A percentile compares a stretch with the other conserved stretches of the same genome.
Evolutionary conservation across 2,113 vertebrate genomes (phyloP).

Genomic region (Dendropsophus ebraccatus): DNA sequence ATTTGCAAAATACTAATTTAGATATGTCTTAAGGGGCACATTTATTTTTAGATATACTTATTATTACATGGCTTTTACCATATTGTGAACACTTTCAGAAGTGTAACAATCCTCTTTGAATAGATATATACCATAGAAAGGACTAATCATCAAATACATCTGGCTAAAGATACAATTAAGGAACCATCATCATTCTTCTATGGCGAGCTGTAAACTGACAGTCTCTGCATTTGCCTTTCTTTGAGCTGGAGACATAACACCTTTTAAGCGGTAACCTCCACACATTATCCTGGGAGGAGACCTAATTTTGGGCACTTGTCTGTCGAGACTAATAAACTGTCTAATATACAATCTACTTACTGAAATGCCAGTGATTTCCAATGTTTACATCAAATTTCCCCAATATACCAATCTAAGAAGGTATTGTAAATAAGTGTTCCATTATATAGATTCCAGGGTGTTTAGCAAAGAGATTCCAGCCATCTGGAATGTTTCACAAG

Average conservation of each 20-base stretch:
- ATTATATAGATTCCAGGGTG: slow-evolving; percentile 69
- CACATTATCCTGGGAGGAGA: slow-evolving; percentile 15
- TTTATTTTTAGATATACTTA: too few relatives aligned
- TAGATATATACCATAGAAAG: neutral
- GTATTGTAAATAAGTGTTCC: slow-evolving; percentile 68
- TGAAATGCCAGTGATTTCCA: slow-evolving; percentile 63
- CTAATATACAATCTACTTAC: slow-evolving; percentile 65
- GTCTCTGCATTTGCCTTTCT: slow-evolving; percentile 3
- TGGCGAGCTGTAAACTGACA: neutral
- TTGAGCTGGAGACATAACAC: slow-evolving; percentile 16
- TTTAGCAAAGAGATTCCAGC: slow-evolving; percentile 66
- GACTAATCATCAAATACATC: neutral
- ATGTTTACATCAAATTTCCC: slow-evolving; percentile 62
- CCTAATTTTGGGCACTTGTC: slow-evolving; percentile 3
- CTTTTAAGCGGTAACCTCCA: slow-evolving; percentile 29
- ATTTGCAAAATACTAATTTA: too few relatives aligned
- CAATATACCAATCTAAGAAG: slow-evolving; percentile 62
- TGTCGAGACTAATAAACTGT: slow-evolving; percentile 10
- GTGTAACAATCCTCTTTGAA: neutral
- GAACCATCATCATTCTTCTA: neutral
- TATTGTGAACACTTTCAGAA: neutral
- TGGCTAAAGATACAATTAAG: neutral
- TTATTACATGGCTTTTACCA: neutral
- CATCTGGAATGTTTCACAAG: slow-evolving; percentile 76
- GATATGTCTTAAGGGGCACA: too few relatives aligned